Evolutionary conservation across 1,140 invertebrate genomes (phyloP), one percentile per base, ranked within the genome.

Genomic region (Caenorhabditis briggsae): DNA sequence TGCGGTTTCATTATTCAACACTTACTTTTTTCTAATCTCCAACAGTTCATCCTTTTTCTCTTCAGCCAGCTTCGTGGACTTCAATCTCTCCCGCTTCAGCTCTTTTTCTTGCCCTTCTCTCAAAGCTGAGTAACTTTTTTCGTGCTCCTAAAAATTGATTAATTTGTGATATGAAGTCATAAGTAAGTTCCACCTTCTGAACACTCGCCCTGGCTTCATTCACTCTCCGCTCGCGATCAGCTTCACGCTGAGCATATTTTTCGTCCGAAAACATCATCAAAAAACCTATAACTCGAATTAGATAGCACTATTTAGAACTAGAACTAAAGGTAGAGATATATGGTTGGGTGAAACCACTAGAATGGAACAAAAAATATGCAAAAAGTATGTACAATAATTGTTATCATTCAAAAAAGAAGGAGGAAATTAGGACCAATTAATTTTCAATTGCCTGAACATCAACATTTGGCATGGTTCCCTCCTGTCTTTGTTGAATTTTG

Each of bases 11-110:
- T 1, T 7, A 18, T 78, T 11, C 14, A 18, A 8, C 18, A 78
- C 70, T 11, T 14, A 78, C 70, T 50, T 6, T 11, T 18, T 5
- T 50, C 70, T 78, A n/a, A 18, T 7, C 14, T 78, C 8, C 20
- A 78, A 5, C 3, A 78, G 11, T n/a, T 78, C 70, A 11, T 50
- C n/a, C 53, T 53, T 50, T n/a, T 78, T 78, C n/a, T 48, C 46
- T n/a, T 50, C 70, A 14, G 70, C 46, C 5, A 23, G 2, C 2
- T 20, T 14, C 20, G 12, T n/a, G 7, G 46, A 50, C n/a, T 78
- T 12, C 14, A 46, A 11, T 78, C 70, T 78, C n/a, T 16, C 46
- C n/a, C 11, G 6, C 5, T 78, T 46, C 8, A 50, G 0, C 18
- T 78, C 70, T 14, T 18, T 48, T 50, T 50, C 59, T 8, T 25